Conservation (phyloP, 1,140 invertebrate species). For the Scaptomyza hsui region DNA sequence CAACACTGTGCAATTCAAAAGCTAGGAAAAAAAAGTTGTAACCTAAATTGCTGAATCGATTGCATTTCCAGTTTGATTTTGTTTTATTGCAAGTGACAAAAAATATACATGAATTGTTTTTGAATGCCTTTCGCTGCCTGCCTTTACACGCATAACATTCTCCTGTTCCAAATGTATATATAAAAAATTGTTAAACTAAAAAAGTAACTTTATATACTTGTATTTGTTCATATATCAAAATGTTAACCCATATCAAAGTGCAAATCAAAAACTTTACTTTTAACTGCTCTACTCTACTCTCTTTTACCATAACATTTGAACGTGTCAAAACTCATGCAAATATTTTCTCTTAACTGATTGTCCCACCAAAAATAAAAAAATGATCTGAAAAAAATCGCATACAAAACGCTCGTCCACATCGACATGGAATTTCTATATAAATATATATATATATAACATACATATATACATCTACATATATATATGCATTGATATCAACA, state of each 20-base stretch:
- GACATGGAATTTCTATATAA: constrained; percentile 57
- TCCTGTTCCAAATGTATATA: constrained; percentile 9
- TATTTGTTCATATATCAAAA: constrained; percentile 29
- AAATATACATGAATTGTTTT: constrained; percentile 8
- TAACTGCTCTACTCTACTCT: constrained; percentile 34
- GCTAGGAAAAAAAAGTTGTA: constrained; percentile 10
- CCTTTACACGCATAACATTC: constrained; percentile 35
- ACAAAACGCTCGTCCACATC: constrained; percentile 60
- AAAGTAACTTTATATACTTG: constrained; percentile 29
- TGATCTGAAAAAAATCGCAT: constrained; percentile 59
- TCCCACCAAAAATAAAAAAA: constrained; percentile 53
- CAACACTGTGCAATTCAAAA: constrained; percentile 35
- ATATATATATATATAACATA: constrained; percentile 22
- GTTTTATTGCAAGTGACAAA: constrained; percentile 27
- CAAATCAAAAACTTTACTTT: constrained; percentile 40
- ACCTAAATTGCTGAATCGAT: constrained; percentile 34
- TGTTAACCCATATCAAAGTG: constrained; percentile 32
- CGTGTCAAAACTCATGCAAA: constrained; percentile 71
- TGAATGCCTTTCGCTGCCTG: constrained; percentile 44
- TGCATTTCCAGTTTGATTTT: constrained; percentile 45
- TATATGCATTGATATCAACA: constrained; percentile 48
- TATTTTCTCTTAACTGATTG: constrained; percentile 71
- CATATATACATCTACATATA: constrained; percentile 39
- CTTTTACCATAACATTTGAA: constrained; percentile 64
- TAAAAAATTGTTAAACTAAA: constrained; percentile 7